phyloP scores from a whole-genome alignment of 2,797 vertebrate species.

The Sebastes kiyomatsui region DNA sequence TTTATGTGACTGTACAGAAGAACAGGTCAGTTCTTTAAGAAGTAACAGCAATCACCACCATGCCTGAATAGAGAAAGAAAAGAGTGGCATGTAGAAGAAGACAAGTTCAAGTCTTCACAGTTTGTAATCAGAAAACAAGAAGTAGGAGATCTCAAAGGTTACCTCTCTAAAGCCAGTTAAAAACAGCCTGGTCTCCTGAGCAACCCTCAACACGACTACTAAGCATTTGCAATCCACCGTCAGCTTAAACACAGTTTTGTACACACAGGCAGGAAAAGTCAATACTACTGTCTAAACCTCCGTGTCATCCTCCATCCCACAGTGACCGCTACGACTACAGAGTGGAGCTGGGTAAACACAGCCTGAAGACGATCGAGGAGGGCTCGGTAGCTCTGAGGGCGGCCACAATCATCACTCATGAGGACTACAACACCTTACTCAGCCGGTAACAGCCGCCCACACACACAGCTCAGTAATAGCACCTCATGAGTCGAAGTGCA shows the following conservation, averaged over 20 bases:
- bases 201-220: background rate
- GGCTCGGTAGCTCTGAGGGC: constrained; percentile 69
- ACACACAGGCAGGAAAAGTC: background rate
- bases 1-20: background rate
- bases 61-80: background rate
- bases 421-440: constrained; percentile 78
- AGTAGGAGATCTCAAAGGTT: background rate
- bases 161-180: background rate
- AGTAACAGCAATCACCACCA: background rate
- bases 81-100: background rate
- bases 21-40: background rate
- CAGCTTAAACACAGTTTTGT: background rate
- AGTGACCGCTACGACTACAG: constrained; percentile 79
- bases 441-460: constrained; percentile 67
- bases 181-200: background rate
- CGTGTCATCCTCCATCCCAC: constrained; percentile 24
- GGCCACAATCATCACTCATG: constrained; percentile 75
- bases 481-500: background rate
- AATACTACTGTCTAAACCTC: background rate
- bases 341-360: constrained; percentile 85
- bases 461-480: background rate
- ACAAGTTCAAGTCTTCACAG: background rate
- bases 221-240: background rate
- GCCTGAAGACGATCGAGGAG: constrained; percentile 69
- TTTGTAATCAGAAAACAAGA: background rate